Evolutionary conservation across 2,888 invertebrate genomes (phyloP).

Genomic region (Megamerina dolium): DNA sequence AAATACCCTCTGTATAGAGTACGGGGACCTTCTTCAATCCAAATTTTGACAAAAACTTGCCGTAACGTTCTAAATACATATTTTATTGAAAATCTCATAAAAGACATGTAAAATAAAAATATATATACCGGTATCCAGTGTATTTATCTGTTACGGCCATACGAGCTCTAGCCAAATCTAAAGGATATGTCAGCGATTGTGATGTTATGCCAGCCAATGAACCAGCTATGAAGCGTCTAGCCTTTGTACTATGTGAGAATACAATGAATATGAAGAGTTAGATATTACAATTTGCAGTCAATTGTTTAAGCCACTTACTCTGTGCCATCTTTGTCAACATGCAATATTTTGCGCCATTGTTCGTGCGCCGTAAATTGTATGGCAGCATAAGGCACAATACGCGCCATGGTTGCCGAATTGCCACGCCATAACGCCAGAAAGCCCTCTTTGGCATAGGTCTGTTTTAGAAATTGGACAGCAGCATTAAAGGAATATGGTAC

Average conservation of each 20-base stretch:
- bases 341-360: constrained; percentile 83
- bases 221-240: constrained; percentile 70
- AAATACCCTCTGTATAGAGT: constrained; percentile 81
- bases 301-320: constrained; percentile 45
- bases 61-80: constrained; percentile 44
- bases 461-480: constrained; percentile 62
- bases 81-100: background rate
- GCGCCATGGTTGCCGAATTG: constrained; percentile 96
- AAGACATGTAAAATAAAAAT: background rate
- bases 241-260: constrained; percentile 39
- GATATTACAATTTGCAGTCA: too few relatives aligned
- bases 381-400: constrained; percentile 95
- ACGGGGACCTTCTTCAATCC: constrained; percentile 66
- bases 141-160: constrained; percentile 90
- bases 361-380: constrained; percentile 97
- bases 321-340: constrained; percentile 58
- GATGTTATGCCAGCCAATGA: constrained; percentile 94
- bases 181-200: constrained; percentile 88
- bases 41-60: constrained; percentile 64
- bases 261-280: background rate
- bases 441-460: constrained; percentile 71
- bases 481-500: constrained; percentile 67
- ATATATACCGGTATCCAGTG: constrained; percentile 58
- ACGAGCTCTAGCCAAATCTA: constrained; percentile 92
- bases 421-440: constrained; percentile 87